Percentiles rank a stretch among this genome's conserved stretches.
Conservation (phyloP, 2,888 invertebrate genomes). For the Phengaris arion region DNA sequence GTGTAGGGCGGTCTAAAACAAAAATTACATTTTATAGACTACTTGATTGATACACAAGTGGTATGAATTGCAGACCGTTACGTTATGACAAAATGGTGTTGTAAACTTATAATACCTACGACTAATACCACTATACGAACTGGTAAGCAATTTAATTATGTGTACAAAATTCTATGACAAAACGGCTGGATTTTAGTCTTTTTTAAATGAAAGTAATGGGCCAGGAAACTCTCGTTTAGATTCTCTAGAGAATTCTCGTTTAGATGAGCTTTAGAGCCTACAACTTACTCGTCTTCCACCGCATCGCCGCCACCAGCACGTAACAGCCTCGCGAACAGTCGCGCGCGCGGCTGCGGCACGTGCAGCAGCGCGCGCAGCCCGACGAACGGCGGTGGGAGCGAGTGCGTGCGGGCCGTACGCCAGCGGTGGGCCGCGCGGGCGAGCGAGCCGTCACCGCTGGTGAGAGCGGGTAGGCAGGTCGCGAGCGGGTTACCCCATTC, state of each 20-base stretch:
- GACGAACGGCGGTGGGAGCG: constrained; percentile 73
- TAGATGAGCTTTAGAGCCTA: neutral
- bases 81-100: too few relatives aligned
- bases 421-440: constrained; percentile 83
- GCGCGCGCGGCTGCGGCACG: constrained; percentile 79
- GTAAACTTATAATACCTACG: too few relatives aligned
- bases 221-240: too few relatives aligned
- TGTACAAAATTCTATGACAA: too few relatives aligned
- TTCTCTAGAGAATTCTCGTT: too few relatives aligned
- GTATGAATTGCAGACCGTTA: too few relatives aligned
- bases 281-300: constrained; percentile 77
- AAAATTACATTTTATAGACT: neutral
- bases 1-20: constrained; percentile 77
- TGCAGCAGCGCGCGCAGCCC: constrained; percentile 78
- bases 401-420: constrained; percentile 79
- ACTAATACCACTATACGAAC: too few relatives aligned
- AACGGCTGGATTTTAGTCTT: too few relatives aligned
- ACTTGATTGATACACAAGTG: too few relatives aligned
- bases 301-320: constrained; percentile 88
- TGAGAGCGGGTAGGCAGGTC: constrained; percentile 69
- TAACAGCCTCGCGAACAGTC: constrained; percentile 84
- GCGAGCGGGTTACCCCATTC: constrained; percentile 91
- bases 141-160: too few relatives aligned
- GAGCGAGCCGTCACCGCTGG: constrained; percentile 68
- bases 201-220: too few relatives aligned